Evolutionary conservation across 2,888 invertebrate genomes (phyloP).

Genomic region (Lepidochrysops patricia): DNA sequence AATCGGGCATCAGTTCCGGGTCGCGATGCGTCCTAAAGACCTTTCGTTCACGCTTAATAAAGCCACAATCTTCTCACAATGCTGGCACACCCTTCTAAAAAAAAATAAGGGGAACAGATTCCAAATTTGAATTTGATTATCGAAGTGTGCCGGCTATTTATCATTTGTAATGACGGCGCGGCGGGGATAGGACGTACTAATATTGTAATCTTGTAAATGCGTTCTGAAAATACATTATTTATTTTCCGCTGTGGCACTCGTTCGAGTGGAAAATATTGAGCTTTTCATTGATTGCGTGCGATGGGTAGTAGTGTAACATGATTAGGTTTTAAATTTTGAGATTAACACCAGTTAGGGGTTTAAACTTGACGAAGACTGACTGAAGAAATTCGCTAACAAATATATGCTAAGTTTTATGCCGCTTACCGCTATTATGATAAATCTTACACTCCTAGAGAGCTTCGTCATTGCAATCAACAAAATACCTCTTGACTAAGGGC

Average conservation of each 20-base stretch:
- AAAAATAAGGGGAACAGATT: conserved; percentile 69
- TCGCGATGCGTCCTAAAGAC: conserved; percentile 76
- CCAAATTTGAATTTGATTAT: conserved; percentile 75
- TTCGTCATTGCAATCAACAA: too few species aligned
- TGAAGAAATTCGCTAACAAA: too few species aligned
- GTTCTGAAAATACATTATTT: conserved; percentile 61
- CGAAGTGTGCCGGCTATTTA: conserved; percentile 73
- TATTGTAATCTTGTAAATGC: conserved; percentile 72
- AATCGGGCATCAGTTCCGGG: conserved; percentile 72
- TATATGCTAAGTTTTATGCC: too few species aligned
- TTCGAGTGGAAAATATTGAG: conserved; percentile 65
- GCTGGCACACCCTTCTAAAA: conserved; percentile 48
- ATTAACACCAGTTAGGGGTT: too few species aligned
- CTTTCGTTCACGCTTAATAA: conserved; percentile 71
- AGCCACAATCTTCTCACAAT: conserved; percentile 72
- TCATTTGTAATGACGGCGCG: conserved; percentile 69
- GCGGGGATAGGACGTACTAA: conserved; percentile 57
- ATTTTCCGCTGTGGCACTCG: conserved; percentile 45
- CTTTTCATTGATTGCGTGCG: conserved; percentile 54
- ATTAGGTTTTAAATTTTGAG: conserved; percentile 5
- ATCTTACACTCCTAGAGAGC: too few species aligned
- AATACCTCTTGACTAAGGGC: too few species aligned
- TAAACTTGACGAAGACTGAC: too few species aligned
- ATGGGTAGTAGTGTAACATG: conserved; percentile 23
- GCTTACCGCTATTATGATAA: too few species aligned